Evolutionary conservation across 2,888 invertebrate species (phyloP).

Genomic region (Oscheius sp.): DNA sequence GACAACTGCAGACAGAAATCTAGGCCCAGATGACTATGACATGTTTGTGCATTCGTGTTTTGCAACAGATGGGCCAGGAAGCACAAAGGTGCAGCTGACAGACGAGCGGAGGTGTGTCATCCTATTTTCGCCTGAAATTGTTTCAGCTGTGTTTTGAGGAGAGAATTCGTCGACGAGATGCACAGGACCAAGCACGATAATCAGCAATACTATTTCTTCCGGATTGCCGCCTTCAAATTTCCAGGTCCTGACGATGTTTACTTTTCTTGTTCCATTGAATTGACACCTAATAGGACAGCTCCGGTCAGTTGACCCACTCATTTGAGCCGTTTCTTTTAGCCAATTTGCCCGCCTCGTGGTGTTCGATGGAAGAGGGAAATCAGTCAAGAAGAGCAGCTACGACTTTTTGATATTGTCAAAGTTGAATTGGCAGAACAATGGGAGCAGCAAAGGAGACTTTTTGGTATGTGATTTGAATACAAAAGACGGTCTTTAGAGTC

Average conservation of each 20-base stretch:
- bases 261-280: constrained; percentile 72
- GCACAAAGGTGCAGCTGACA: constrained; percentile 63
- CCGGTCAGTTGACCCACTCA: constrained; percentile 44
- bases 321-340: constrained; percentile 25
- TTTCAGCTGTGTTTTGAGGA: constrained; percentile 67
- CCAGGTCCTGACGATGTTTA: constrained; percentile 72
- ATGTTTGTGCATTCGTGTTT: constrained; percentile 73
- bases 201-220: constrained; percentile 50
- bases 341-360: constrained; percentile 39
- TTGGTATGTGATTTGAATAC: constrained; percentile 9
- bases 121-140: too few relatives aligned
- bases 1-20: background rate
- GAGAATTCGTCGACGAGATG: constrained; percentile 65
- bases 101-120: constrained; percentile 65
- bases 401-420: constrained; percentile 62
- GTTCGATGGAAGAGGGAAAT: constrained; percentile 30
- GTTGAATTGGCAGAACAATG: constrained; percentile 51
- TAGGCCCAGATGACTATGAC: constrained; percentile 64
- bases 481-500: background rate
- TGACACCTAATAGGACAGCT: constrained; percentile 64
- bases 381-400: constrained; percentile 35
- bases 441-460: constrained; percentile 30
- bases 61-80: constrained; percentile 68
- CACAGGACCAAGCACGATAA: constrained; percentile 47
- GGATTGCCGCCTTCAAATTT: constrained; percentile 62